phyloP scores from a whole-genome alignment of 2,797 vertebrate species.

The Cossypha polioptera region DNA sequence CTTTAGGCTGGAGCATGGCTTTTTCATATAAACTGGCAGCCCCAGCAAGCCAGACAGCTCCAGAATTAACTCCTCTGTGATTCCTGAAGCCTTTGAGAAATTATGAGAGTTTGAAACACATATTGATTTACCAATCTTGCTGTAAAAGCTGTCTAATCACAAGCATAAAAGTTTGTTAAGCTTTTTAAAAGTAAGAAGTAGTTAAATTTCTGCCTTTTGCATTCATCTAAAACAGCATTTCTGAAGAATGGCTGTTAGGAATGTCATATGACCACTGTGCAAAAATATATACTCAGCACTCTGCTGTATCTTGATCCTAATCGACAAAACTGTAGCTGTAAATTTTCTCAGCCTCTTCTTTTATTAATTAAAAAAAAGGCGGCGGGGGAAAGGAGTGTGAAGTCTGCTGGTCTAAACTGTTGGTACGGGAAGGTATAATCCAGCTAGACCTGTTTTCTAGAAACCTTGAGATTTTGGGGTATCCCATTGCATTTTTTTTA shows the following conservation, averaged over 20 bases:
- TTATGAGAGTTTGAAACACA: neutral
- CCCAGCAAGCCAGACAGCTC: neutral
- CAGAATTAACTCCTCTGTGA: constrained; percentile 32
- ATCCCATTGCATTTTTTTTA: neutral
- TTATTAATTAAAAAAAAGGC: neutral
- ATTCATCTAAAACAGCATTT: neutral
- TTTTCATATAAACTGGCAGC: neutral
- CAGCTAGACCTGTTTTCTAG: neutral
- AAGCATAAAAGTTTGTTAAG: constrained; percentile 1
- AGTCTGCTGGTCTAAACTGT: neutral
- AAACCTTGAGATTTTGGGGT: neutral
- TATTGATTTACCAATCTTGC: neutral
- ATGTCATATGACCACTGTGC: neutral
- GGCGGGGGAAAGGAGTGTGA: neutral
- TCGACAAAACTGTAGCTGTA: neutral
- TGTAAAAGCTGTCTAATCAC: neutral
- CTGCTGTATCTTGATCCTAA: neutral
- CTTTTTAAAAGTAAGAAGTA: constrained; percentile 1
- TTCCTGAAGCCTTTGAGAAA: constrained; percentile 24
- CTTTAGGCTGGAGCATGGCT: neutral
- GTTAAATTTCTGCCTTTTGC: neutral
- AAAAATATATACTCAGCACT: neutral
- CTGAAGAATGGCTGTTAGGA: neutral
- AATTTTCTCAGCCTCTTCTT: neutral
- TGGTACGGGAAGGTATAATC: neutral